A percentile compares a stretch with the other conserved stretches of the same genome.
Conservation (phyloP, 2,113 vertebrate species). For the Phrynosoma blainvillii region DNA sequence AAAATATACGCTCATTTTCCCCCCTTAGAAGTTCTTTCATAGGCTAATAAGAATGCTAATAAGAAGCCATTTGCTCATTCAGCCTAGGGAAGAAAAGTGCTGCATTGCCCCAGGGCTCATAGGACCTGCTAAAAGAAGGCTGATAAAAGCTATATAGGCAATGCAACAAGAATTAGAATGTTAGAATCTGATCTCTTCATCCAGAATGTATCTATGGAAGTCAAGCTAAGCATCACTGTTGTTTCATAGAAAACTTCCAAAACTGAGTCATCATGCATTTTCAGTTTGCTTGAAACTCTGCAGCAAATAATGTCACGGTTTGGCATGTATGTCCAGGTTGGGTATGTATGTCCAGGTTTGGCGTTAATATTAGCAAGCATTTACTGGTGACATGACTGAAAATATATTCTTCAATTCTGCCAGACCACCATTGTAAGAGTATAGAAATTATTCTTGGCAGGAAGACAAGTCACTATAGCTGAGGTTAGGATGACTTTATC, state of each 20-base stretch:
- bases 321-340: slow-evolving; percentile 8
- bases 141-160: neutral
- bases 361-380: slow-evolving; percentile 45
- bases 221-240: slow-evolving; percentile 26
- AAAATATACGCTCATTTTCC: neutral
- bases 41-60: neutral
- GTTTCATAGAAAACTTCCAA: neutral
- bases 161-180: slow-evolving; percentile 5
- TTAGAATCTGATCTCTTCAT: neutral
- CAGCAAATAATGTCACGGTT: slow-evolving; percentile 26
- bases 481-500: slow-evolving; percentile 38
- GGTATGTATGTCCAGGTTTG: slow-evolving; percentile 25
- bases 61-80: neutral
- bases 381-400: slow-evolving; percentile 35
- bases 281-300: slow-evolving; percentile 45
- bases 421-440: slow-evolving; percentile 34
- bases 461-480: slow-evolving; percentile 34
- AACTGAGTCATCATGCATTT: slow-evolving; percentile 44
- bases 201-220: neutral
- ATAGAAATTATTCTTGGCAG: slow-evolving; percentile 53
- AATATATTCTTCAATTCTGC: slow-evolving; percentile 9
- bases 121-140: neutral
- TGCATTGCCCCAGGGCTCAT: neutral
- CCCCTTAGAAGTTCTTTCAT: neutral
- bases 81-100: neutral